Evolutionary conservation across 1,140 invertebrate species (phyloP).

Genomic region (Drosophila rufa): DNA sequence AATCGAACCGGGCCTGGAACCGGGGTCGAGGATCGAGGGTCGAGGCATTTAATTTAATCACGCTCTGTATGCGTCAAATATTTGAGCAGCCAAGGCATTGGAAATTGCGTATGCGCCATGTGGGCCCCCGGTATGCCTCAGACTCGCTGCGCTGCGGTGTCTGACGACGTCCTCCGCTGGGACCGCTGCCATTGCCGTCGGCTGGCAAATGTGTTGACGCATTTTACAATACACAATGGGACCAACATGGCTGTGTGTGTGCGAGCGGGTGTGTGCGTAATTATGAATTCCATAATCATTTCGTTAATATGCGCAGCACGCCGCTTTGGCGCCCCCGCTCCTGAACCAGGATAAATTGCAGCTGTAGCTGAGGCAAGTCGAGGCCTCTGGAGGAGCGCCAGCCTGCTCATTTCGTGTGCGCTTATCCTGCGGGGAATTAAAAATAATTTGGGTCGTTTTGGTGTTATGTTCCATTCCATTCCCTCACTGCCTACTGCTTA

Average conservation of each 20-base stretch:
- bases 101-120: slow-evolving; percentile 76
- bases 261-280: slow-evolving; percentile 55
- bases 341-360: slow-evolving; percentile 67
- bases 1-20: slow-evolving; percentile 35
- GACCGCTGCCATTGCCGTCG: slow-evolving; percentile 41
- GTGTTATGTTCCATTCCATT: slow-evolving; percentile 50
- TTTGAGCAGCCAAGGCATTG: slow-evolving; percentile 65
- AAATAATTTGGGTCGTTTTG: slow-evolving; percentile 84
- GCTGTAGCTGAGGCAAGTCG: slow-evolving; percentile 21
- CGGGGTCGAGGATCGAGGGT: background rate
- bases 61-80: slow-evolving; percentile 76
- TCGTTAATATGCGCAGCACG: slow-evolving; percentile 83
- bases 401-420: slow-evolving; percentile 56
- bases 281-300: slow-evolving; percentile 84
- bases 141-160: slow-evolving; percentile 3
- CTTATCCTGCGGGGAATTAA: slow-evolving; percentile 80
- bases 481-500: background rate
- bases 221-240: slow-evolving; percentile 81
- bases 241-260: slow-evolving; percentile 43
- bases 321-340: slow-evolving; percentile 56
- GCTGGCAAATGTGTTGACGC: slow-evolving; percentile 79
- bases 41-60: slow-evolving; percentile 69
- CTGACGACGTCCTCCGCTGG: slow-evolving; percentile 21
- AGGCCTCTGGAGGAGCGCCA: slow-evolving; percentile 37
- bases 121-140: slow-evolving; percentile 30